Evolutionary conservation across 2,888 invertebrate species (phyloP).

Genomic region (Phytoseiulus persimilis): DNA sequence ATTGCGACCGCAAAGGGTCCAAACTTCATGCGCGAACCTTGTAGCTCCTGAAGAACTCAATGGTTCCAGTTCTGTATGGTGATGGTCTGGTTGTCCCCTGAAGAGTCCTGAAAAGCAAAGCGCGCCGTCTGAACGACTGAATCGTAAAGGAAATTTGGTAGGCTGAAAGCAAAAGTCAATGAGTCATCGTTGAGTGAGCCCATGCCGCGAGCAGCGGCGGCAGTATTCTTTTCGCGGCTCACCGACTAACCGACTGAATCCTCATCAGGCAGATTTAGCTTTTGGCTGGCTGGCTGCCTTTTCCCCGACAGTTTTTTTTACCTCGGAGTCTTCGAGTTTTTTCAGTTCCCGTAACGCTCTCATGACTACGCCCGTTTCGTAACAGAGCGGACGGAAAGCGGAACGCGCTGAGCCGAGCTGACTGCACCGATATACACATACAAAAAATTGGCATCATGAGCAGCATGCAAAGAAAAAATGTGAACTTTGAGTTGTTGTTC

Average conservation of each 20-base stretch:
- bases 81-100: too few species aligned
- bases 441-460: neutral
- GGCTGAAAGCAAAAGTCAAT: neutral
- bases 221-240: neutral
- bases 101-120: too few species aligned
- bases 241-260: neutral
- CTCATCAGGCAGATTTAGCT: neutral
- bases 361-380: neutral
- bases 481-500: neutral
- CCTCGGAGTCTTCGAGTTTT: neutral
- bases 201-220: neutral
- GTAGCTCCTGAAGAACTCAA: too few species aligned
- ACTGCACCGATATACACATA: neutral
- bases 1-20: too few species aligned
- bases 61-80: too few species aligned
- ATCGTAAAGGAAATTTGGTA: too few species aligned
- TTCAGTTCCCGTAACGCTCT: neutral
- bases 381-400: neutral
- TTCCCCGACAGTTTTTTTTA: neutral
- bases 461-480: neutral
- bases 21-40: too few species aligned
- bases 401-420: neutral
- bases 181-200: neutral
- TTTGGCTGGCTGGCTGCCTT: neutral
- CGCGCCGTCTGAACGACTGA: too few species aligned